Conservation (phyloP, 2,113 vertebrate genomes). For the Barbus barbus region DNA sequence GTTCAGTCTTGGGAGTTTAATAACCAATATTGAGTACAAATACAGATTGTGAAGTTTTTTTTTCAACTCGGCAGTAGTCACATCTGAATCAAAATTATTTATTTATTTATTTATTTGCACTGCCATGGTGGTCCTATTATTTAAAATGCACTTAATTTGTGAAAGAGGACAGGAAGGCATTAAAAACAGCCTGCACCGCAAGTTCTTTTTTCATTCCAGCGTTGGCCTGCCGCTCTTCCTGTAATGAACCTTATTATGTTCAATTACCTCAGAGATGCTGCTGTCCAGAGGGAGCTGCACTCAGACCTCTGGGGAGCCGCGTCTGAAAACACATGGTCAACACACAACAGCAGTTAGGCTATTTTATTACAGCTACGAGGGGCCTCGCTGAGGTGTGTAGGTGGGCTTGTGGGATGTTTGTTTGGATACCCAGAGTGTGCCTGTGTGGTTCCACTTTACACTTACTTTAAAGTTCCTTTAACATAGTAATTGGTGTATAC, state of each 20-base stretch:
- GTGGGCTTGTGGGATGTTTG: conserved; percentile 13
- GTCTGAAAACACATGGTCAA: background rate
- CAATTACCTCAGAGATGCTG: conserved; percentile 42
- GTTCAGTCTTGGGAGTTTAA: background rate
- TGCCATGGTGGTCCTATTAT: conserved; percentile 20
- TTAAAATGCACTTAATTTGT: background rate
- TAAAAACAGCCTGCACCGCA: background rate
- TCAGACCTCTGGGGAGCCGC: conserved; percentile 20
- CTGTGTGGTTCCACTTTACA: conserved; percentile 28
- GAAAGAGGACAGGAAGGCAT: background rate
- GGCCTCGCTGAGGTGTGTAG: background rate
- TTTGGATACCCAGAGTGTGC: conserved; percentile 8
- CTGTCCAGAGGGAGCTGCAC: conserved; percentile 28
- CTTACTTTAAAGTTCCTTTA: conserved; percentile 15
- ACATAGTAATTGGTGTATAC: background rate
- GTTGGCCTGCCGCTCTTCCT: conserved; percentile 28
- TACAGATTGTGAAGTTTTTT: background rate
- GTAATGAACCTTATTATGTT: conserved; percentile 53
- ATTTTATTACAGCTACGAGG: conserved; percentile 7
- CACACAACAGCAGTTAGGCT: no score
- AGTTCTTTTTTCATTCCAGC: conserved; percentile 30
- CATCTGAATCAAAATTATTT: no score
- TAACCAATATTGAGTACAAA: background rate
- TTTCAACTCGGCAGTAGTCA: no score
- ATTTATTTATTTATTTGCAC: no score